Base-by-base conservation (phyloP, 1,140 invertebrate species). In the Drosophila ogumai region DNA sequence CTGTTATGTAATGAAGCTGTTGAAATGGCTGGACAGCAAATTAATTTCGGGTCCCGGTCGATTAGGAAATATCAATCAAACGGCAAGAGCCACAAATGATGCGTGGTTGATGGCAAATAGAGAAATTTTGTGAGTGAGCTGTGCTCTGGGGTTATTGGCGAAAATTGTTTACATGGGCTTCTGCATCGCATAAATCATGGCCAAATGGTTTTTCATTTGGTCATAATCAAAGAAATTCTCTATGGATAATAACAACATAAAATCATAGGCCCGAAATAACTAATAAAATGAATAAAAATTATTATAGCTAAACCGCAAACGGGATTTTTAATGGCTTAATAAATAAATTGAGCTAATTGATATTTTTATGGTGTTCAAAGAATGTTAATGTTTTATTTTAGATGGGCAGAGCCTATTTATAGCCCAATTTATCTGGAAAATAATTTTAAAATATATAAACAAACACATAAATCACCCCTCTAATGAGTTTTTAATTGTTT, bases 41-140 rank as follows among this genome's bases (percentile, higher is more conserved):
- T 72, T 57, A 72, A 47, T 72, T 49, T 41, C 13, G 43, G 68
- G 28, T 56, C 15, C 41, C 15, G 17, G 32, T 13, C 3, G 32
- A 69, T 31, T 49, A n/a, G 69, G 69, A 73, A 72, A 58, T 50
- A 59, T 72, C 69, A 72, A 73, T 73, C 69, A 73, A 50, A 49
- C 41, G 31, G 28, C 19, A 36, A 72, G 47, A 72, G 66, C 68
- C 66, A 46, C 66, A 32, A 36, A 47, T 72, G 68, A 72, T 72
- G 41, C n/a, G 28, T 38, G 41, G 19, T 15, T 36, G 34, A 65
- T 61, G 59, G 59, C 38, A 65, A 65, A 34, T 34, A 44, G 19
- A 31, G 61, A 5, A 65, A 41, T 41, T 40, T 31, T 7, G 28
- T 28, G 5, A 17, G 17, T 28, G 28, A 25, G 38, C 15, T 34